Base-by-base conservation (phyloP, 2,888 invertebrate species). In the Blastobasis lacticolella region DNA sequence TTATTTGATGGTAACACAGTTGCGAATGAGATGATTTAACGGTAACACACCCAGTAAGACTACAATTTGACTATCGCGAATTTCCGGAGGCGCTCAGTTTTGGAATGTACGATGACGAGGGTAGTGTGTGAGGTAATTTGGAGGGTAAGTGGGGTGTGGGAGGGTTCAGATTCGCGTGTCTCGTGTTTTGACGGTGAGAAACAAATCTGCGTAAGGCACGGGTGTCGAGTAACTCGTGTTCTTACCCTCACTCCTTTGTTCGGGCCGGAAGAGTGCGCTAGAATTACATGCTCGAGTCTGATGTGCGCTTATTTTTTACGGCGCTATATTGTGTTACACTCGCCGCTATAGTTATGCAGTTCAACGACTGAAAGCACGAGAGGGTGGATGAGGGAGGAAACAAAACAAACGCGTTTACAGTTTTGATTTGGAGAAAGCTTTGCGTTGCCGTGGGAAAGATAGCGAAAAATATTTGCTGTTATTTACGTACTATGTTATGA, bases 161-260 rank as follows among this genome's bases (percentile, higher is more conserved):
- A 84, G 65, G 66, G 81, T 79, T 75, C 77, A 70, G 63, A 79
- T 78, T 83, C 57, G 73, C 63, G 58, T 58, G 52, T 58, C 43
- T 5, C 6, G 37, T 10, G 42, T 42, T 61, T 57, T 70, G 75
- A 73, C 67, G 76, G 73, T 73, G 82, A 81, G 85, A 87, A 87
- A 86, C 87, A 87, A 88, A 87, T 87, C 87, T 86, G 88, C 83
- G 86, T 86, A 80, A 84, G 85, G 85, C 79, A 80, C 81, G 82
- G 85, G 88, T 87, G 88, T 88, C 86, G 87, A 85, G 86, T 88
- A 86, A 88, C 87, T 87, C 88, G 86, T 86, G 88, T 88, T 85
- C 86, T 86, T 87, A 85, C 87, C 86, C 88, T 86, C 87, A 81
- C 85, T 83, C 81, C 81, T 87, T 88, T 88, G 88, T 88, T 84